Base-by-base conservation (phyloP, 2,888 invertebrate species). In the Diarsia rubi region DNA sequence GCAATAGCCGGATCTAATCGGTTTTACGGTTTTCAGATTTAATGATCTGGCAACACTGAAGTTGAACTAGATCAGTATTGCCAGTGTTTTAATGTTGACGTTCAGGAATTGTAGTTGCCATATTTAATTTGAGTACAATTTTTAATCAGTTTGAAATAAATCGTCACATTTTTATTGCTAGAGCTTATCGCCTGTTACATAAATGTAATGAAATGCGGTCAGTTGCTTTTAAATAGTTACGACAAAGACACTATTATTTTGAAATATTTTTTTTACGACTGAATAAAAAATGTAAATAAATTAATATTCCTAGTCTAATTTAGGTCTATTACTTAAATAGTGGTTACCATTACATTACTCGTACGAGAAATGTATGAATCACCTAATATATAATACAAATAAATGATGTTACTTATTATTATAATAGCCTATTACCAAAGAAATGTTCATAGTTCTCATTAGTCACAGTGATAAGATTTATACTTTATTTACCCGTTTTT, bases 211-310 rank as follows among this genome's bases (percentile, higher is more conserved):
- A 59, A 75, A 70, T 44, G 78, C 78, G 85, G 79, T 81, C 78
- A 80, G 76, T 76, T 79, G 73, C 63, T 78, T 74, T 78, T 79
- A 78, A 66, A 76, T 65, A 78, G 47, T 74, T 73, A 73, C 79
- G 31, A 75, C 80, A 71, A 70, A 80, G 66, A 69, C 77, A 75
- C 86, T 83, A 84, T 84, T 85, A 89, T 84, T 84, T 86, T 89
- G 75, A 79, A 83, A 76, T 60, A 31, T 82, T 83, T 74, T 85
- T 83, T 91, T 91, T 92, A 90, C 85, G 94, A 94, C 93, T 94
- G 92, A 94, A 91, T 90, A 89, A 90, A 90, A 88, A 89, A 88
- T 94, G 93, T 94, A 93, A 92, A 93, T 94, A 93, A 92, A 91
- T 91, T 89, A 91, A 84, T 86, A 88, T 88, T 91, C 89, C 87